These are phyloP conservation scores for Acrobeloides nanus DNA, from an alignment of 2,888 invertebrate species.

Conservation along the genomic window DNA sequence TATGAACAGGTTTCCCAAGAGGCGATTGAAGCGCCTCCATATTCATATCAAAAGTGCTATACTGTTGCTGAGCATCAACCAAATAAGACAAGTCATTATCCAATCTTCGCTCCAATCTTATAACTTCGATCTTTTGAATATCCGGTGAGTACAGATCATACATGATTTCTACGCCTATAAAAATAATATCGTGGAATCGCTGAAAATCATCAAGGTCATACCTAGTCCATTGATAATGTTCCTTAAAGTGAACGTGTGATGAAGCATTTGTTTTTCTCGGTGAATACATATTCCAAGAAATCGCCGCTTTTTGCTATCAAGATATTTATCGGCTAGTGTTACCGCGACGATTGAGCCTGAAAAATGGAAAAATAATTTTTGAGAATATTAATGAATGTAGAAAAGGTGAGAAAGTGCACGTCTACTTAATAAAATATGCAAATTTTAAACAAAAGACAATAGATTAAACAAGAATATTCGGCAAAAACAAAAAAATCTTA, in stretches of 20 bases:
- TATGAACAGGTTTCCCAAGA: constrained; percentile 70
- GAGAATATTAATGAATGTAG: not conserved
- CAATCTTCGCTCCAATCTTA: constrained; percentile 81
- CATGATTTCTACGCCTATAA: constrained; percentile 63
- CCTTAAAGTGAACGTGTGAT: constrained; percentile 76
- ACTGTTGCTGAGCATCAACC: constrained; percentile 72
- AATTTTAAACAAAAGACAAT: constrained; percentile 5
- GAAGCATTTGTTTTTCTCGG: constrained; percentile 72
- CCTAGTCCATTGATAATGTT: constrained; percentile 86
- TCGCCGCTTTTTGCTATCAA: constrained; percentile 60
- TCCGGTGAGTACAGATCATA: constrained; percentile 90
- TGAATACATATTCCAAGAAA: constrained; percentile 92
- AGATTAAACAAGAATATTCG: not conserved
- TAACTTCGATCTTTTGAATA: constrained; percentile 77
- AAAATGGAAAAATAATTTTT: constrained; percentile 7
- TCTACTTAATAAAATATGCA: constrained; percentile 2
- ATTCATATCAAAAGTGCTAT: constrained; percentile 81
- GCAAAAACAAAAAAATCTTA: too few relatives aligned
- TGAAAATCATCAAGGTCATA: constrained; percentile 26
- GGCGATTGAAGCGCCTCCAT: constrained; percentile 75
- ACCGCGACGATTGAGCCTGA: constrained; percentile 51
- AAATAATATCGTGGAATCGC: not conserved
- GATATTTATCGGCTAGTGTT: constrained; percentile 40
- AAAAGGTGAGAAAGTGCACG: not conserved
- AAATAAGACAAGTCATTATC: constrained; percentile 82